Base-by-base conservation (phyloP, 2,113 vertebrate genomes). In the Tympanuchus pallidicinctus region DNA sequence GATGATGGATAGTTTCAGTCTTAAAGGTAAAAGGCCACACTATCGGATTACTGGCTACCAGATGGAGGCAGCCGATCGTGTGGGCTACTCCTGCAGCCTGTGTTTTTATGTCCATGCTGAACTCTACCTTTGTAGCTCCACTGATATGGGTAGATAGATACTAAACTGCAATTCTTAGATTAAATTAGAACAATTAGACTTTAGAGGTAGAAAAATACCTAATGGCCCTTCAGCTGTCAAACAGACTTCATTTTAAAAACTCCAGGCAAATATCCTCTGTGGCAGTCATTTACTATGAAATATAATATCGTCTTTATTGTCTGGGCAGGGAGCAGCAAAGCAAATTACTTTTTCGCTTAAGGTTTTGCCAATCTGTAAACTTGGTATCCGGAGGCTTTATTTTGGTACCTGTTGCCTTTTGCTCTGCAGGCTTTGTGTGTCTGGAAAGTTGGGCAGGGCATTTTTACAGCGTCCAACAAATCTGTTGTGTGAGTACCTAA, bases 11-110 rank as follows among this genome's bases (percentile, higher is more conserved):
- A 54, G 79, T 96, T 91, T 94, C 93, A 82, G 19, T 74, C 65
- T 85, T 96, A 96, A 97, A 94, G 92, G 79, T 82, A 92, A 88
- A 74, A 94, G 69, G 48, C 86, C 93, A 90, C 45, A 79, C 84
- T 97, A 96, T 98, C 95, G 73, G 45, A 94, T 97, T 97, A 96
- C 97, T 56, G n/a, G 91, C 71, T 94, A 52, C 42, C 84, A 86
- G 74, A 75, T 88, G 90, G 7, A 86, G 80, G 78, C 61, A 91
- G 56, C 86, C 42, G 78, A 96, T 95, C 4, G 0, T 25, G 32
- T 25, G 70, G 50, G 52, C 82, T 50, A 24, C 72, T 82, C 54
- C 80, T 88, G 84, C 69, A 88, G 86, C 64, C 43, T 43, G 16
- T 30, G 69, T 64, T 87, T 96, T 89, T 74, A 16, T 91, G 70